Evolutionary conservation across 2,888 invertebrate genomes (phyloP).

Genomic region (Watsonalla binaria): DNA sequence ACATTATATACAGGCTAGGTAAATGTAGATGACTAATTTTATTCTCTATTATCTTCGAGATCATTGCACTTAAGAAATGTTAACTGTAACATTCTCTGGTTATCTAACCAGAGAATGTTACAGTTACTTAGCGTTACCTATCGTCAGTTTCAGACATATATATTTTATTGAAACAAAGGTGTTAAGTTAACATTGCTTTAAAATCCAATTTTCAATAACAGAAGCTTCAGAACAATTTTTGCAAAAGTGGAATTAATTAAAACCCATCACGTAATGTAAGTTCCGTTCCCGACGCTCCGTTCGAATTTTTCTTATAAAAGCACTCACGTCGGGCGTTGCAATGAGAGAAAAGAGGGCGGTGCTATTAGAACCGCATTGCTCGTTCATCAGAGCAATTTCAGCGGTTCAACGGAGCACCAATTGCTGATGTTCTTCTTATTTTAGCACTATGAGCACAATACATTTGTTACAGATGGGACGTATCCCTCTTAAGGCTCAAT

Average conservation of each 20-base stretch:
- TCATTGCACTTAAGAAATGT: no score
- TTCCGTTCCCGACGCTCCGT: constrained; percentile 23
- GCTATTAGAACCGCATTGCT: constrained; percentile 64
- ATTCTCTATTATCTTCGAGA: no score
- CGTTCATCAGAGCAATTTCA: constrained; percentile 67
- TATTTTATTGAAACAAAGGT: no score
- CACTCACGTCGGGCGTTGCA: constrained; percentile 34
- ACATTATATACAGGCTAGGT: no score
- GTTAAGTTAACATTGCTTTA: no score
- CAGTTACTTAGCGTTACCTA: no score
- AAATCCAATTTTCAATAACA: not conserved
- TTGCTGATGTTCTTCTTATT: constrained; percentile 59
- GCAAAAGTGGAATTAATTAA: constrained; percentile 24
- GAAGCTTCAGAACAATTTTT: not conserved
- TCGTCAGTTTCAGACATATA: no score
- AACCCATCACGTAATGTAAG: constrained; percentile 21
- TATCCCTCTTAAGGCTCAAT: constrained; percentile 46
- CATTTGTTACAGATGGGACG: constrained; percentile 59
- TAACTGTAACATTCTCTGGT: no score
- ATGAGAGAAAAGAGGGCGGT: constrained; percentile 47
- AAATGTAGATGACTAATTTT: no score
- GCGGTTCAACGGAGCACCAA: constrained; percentile 52
- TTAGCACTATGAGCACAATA: constrained; percentile 64
- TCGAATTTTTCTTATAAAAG: constrained; percentile 47
- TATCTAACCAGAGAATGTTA: no score